Conservation (phyloP, 2,888 invertebrate species). For the Halocaridina rubra region DNA sequence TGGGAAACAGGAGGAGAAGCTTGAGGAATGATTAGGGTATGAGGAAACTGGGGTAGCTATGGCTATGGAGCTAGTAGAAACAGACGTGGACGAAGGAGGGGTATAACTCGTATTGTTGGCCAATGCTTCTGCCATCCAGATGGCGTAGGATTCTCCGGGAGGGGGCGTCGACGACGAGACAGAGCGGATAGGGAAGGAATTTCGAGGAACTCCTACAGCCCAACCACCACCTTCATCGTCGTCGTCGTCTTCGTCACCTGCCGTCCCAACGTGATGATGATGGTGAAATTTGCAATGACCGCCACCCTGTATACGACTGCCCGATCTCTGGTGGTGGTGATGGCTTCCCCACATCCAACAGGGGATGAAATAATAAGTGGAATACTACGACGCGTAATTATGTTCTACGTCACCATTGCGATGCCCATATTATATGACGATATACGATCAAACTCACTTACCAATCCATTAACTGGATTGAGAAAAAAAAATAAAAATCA, state of each 20-base stretch:
- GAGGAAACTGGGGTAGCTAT: neutral
- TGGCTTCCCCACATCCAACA: conserved; percentile 22
- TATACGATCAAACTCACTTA: too few relatives aligned
- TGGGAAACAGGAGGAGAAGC: neutral
- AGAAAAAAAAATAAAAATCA: too few relatives aligned
- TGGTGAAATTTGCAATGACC: neutral
- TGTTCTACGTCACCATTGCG: too few relatives aligned
- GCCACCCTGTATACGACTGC: neutral
- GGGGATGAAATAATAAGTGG: too few relatives aligned
- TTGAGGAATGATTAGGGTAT: neutral
- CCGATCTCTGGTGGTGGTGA: neutral
- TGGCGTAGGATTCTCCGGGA: conserved; percentile 18
- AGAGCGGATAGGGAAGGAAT: neutral
- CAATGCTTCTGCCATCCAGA: conserved; percentile 29
- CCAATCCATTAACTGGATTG: too few relatives aligned
- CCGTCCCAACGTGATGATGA: neutral
- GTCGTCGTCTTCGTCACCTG: neutral
- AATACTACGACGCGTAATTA: neutral
- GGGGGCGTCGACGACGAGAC: neutral
- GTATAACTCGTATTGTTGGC: neutral
- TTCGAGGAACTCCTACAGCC: neutral
- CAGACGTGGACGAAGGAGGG: neutral
- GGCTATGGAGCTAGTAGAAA: neutral
- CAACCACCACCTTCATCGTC: conserved; percentile 9
- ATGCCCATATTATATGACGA: too few relatives aligned